Conservation (phyloP, 2,113 vertebrate genomes). For the Cygnus buccinator region DNA sequence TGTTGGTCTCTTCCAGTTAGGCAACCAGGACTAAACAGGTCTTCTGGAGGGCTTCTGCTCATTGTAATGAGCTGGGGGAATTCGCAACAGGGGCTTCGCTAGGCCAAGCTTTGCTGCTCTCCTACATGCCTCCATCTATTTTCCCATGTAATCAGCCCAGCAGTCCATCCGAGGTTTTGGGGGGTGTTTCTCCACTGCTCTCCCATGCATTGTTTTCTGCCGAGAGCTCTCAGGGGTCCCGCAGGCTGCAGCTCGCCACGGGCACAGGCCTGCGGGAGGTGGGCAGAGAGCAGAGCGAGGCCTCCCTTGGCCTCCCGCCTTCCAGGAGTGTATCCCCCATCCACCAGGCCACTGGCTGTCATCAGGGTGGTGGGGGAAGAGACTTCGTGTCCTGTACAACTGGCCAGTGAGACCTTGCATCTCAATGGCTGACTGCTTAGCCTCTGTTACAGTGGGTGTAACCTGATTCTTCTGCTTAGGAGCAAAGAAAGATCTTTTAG, state of each 20-base stretch:
- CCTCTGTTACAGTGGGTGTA: neutral
- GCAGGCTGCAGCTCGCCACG: fast-evolving
- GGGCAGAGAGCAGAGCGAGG: neutral
- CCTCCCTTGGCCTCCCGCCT: neutral
- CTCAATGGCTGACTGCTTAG: neutral
- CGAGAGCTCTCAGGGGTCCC: fast-evolving
- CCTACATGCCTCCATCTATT: neutral
- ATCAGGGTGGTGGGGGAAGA: neutral
- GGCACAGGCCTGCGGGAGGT: neutral
- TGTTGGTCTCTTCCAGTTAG: neutral
- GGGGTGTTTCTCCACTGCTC: neutral
- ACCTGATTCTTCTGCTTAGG: neutral
- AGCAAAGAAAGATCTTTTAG: neutral
- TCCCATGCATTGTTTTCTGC: neutral
- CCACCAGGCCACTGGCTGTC: neutral
- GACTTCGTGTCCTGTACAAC: neutral
- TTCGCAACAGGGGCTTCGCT: fast-evolving
- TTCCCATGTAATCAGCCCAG: neutral
- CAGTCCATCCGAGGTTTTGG: neutral
- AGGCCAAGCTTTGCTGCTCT: neutral
- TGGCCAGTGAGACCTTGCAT: neutral
- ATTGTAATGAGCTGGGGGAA: neutral
- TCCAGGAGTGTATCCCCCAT: neutral
- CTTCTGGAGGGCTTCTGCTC: neutral
- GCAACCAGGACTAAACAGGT: neutral